Evolutionary conservation across 2,113 vertebrate genomes (phyloP).

Genomic region (Sinocyclocheilus anshuiensis): DNA sequence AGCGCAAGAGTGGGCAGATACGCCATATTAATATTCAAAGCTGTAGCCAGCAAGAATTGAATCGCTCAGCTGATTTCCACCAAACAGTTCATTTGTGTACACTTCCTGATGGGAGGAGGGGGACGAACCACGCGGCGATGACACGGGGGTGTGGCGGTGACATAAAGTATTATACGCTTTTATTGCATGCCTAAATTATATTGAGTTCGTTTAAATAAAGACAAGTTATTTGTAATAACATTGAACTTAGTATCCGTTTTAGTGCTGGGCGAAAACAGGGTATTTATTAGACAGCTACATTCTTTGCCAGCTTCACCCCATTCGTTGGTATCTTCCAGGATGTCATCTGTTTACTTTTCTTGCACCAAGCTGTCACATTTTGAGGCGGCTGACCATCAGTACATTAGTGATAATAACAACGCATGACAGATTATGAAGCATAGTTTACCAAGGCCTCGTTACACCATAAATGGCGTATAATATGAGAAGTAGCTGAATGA

Average conservation of each 20-base stretch:
- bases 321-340: slow-evolving; percentile 74
- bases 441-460: neutral
- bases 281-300: neutral
- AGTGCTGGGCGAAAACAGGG: neutral
- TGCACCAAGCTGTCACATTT: slow-evolving; percentile 63
- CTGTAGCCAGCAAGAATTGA: slow-evolving; percentile 51
- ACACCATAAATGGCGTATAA: neutral
- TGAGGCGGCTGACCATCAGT: neutral
- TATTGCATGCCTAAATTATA: neutral
- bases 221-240: accelerated
- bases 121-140: neutral
- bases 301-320: neutral
- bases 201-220: neutral
- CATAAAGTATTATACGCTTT: neutral
- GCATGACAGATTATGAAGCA: neutral
- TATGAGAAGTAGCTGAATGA: too few species aligned
- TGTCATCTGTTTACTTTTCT: slow-evolving; percentile 73
- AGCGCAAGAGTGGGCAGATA: neutral
- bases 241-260: neutral
- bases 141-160: slow-evolving; percentile 18
- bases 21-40: neutral
- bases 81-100: slow-evolving; percentile 43
- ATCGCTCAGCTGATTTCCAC: slow-evolving; percentile 71
- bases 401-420: neutral
- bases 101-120: slow-evolving; percentile 55